These are phyloP conservation scores for Zele albiditarsus DNA, from an alignment of 2,888 invertebrate genomes.

Conservation along the genomic window DNA sequence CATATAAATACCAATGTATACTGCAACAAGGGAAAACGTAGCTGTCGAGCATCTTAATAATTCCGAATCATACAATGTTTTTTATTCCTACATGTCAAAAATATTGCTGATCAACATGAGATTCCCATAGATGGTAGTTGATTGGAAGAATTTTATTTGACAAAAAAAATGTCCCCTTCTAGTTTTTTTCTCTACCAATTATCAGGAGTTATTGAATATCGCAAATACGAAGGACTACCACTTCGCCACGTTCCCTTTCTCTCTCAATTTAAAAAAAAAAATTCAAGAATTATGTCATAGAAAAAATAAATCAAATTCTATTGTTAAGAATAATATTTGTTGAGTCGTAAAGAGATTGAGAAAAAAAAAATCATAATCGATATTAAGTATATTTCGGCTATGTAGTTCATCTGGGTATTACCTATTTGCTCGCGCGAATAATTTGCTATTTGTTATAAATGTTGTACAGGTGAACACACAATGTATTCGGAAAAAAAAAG, in stretches of 20 bases:
- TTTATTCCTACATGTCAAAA: constrained; percentile 18
- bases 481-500: neutral
- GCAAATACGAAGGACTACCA: too few species aligned
- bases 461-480: neutral
- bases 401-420: neutral
- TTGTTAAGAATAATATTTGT: constrained; percentile 8
- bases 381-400: neutral
- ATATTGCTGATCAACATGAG: neutral
- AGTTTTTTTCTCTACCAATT: too few species aligned
- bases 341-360: neutral
- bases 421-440: neutral
- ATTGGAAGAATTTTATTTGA: neutral
- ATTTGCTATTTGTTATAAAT: neutral
- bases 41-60: too few species aligned
- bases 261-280: neutral
- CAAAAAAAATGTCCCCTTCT: too few species aligned
- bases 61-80: too few species aligned
- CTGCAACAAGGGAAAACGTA: too few species aligned
- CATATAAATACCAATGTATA: too few species aligned
- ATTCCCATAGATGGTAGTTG: neutral
- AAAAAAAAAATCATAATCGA: neutral
- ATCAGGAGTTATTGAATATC: too few species aligned
- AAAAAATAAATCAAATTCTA: neutral
- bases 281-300: neutral
- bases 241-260: neutral